A percentile compares a stretch with the other conserved stretches of the same genome.
Conservation (phyloP, 1,140 invertebrate species). For the Drosophila rhopaloa region DNA sequence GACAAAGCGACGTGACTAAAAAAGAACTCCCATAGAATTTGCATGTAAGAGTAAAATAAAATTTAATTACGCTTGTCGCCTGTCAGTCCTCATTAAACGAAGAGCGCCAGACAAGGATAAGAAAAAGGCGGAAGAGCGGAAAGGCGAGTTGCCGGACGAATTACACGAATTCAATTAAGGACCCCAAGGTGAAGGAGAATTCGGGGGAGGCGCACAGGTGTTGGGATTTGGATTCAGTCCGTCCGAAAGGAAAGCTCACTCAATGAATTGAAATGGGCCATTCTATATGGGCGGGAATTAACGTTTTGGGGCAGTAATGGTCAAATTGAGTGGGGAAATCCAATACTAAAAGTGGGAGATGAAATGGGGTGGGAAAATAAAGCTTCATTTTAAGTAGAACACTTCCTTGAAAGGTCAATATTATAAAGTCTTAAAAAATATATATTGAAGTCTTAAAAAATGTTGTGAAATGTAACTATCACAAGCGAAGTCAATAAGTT, state of each 20-base stretch:
- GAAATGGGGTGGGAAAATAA: not conserved
- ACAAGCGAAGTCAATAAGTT: too few relatives aligned
- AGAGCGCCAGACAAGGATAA: slow-evolving; percentile 30
- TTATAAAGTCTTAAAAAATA: too few relatives aligned
- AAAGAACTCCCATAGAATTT: slow-evolving; percentile 60
- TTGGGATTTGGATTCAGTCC: slow-evolving; percentile 39
- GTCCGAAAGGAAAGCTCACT: slow-evolving; percentile 41
- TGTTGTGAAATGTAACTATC: too few relatives aligned
- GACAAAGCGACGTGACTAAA: slow-evolving; percentile 43
- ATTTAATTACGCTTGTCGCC: slow-evolving; percentile 84
- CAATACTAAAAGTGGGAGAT: not conserved
- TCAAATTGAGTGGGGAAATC: not conserved
- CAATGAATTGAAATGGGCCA: slow-evolving; percentile 63
- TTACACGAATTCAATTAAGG: slow-evolving; percentile 82
- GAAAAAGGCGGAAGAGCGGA: slow-evolving; percentile 4
- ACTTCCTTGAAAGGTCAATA: too few relatives aligned
- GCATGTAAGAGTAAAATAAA: slow-evolving; percentile 83
- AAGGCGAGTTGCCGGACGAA: slow-evolving; percentile 60
- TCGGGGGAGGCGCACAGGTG: slow-evolving; percentile 44
- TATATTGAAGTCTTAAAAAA: too few relatives aligned
- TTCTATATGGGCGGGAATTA: not conserved
- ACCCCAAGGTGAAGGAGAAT: slow-evolving; percentile 45
- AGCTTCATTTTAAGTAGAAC: too few relatives aligned
- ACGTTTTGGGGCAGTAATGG: not conserved
- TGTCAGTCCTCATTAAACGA: slow-evolving; percentile 80